Base-by-base conservation (phyloP, 2,888 invertebrate species). In the Parnassius orleans region DNA sequence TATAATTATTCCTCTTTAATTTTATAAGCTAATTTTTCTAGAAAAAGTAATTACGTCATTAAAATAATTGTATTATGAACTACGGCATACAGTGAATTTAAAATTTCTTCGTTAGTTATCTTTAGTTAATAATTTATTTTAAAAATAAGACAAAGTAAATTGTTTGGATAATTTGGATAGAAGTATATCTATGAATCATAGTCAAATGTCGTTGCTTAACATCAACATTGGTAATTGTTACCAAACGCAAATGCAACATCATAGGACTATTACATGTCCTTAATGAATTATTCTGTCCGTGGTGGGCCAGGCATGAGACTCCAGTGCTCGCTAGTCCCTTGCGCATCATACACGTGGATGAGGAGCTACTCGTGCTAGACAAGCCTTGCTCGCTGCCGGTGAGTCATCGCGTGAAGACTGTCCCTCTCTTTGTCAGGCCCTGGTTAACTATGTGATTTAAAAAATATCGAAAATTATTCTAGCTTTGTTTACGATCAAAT, bases 351-450 rank as follows among this genome's bases (percentile, higher is more conserved):
- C 94, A 95, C 89, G 94, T 96, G 86, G 95, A 95, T 86, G 95
- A 96, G 77, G 96, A 97, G 83, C 92, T 97, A 80, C 93, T 97
- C 84, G 97, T 97, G 86, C 93, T 97, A 92, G 96, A 97, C 93
- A 97, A 97, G 93, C 97, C 97, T 81, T 95, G 96, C 86, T 97
- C 97, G 78, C 93, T 97, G 86, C 97, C 97, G 92, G 96, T 96
- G 94, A 95, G 95, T 86, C 56, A 60, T 56, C 56, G 57, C 50
- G 63, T 58, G 65, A 57, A 57, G 46, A 63, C 62, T 52, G 53
- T 52, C 41, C 24, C 44, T 51, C 10, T 65, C 60, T 58, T 54
- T 53, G 60, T 61, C 61, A 47, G 60, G n/a, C 57, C 56, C 60
- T 43, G 63, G 60, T 42, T 19, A 33, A 33, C 33, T 33, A 33